Base-by-base conservation (phyloP, 2,797 vertebrate species). In the Arnoldichthys spilopterus region DNA sequence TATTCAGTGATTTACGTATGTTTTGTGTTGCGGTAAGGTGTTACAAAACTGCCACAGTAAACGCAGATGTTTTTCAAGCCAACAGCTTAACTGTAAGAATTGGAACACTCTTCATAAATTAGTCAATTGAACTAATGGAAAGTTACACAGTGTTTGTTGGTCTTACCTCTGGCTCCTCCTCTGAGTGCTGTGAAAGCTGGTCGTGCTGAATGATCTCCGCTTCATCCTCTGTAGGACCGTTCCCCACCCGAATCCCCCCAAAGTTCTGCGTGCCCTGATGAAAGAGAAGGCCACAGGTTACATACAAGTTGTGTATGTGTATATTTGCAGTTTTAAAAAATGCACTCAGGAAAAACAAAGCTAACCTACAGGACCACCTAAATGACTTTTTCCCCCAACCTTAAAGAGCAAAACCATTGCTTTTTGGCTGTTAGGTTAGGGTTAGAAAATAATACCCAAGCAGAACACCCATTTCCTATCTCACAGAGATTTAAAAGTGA, bases 141-240 rank as follows among this genome's bases (percentile, higher is more conserved):
- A 4, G 30, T 0, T 28, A 30, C 26, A 61, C 58, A 30, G 13
- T 5, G 30, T 22, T 20, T n/a, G 9, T 47, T 40, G n/a, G 3
- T 74, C 92, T 96, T 91, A 99, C 98, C 95, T 99, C 97, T 30
- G 96, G 95, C 51, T 96, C 96, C 11, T 99, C 98, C 51, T 99
- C 97, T 0, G 94, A 92, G 72, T 96, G 94, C 84, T 95, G 97
- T 0, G 96, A 93, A 28, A 99, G 94, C 91, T 99, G 97, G 90
- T 99, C 98, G 62, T 99, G 98, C 84, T 99, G 95, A 86, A 99
- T 99, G 90, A 99, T 99, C 91, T 95, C 97, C 28, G 98, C 97
- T 90, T 99, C 94, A 74, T 99, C 98, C 81, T 99, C 98, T 0
- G 96, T 99, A 22, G 98, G 98, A 63, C 98, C 98, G 16, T 99